Percentiles rank a stretch among this genome's conserved stretches.
These are phyloP conservation scores for Acropora yongei DNA, from an alignment of 64 coral and sea anemone species.

Conservation along the genomic window DNA sequence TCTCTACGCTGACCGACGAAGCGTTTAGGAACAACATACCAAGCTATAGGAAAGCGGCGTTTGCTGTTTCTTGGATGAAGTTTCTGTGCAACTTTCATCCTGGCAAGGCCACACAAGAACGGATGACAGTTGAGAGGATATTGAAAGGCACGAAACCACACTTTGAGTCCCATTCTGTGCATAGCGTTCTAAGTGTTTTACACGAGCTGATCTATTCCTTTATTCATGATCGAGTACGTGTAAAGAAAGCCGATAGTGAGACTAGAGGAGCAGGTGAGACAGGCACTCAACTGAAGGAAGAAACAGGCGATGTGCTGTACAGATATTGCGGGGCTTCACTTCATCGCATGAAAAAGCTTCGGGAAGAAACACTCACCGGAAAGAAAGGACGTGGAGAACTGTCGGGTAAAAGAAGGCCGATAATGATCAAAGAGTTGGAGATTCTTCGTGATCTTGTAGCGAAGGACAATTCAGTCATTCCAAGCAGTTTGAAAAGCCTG, in stretches of 20 bases:
- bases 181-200: background rate
- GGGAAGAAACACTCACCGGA: background rate
- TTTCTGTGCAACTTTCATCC: background rate
- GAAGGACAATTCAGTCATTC: constrained; percentile 30
- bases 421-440: background rate
- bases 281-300: no score
- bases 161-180: background rate
- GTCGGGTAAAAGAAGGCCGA: background rate
- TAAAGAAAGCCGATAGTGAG: no score
- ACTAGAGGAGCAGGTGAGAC: no score
- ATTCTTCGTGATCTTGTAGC: background rate
- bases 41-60: background rate
- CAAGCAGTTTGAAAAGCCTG: background rate
- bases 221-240: no score
- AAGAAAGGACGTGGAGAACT: background rate
- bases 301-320: no score
- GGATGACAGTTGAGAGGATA: background rate
- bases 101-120: background rate
- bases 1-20: background rate
- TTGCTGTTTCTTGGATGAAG: background rate
- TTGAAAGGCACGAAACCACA: background rate
- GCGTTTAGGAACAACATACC: constrained; percentile 4
- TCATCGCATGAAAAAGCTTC: background rate
- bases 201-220: background rate
- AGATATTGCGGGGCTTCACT: no score